phyloP scores from a whole-genome alignment of 2,888 invertebrate genomes.

The Teinopalpus imperialis region DNA sequence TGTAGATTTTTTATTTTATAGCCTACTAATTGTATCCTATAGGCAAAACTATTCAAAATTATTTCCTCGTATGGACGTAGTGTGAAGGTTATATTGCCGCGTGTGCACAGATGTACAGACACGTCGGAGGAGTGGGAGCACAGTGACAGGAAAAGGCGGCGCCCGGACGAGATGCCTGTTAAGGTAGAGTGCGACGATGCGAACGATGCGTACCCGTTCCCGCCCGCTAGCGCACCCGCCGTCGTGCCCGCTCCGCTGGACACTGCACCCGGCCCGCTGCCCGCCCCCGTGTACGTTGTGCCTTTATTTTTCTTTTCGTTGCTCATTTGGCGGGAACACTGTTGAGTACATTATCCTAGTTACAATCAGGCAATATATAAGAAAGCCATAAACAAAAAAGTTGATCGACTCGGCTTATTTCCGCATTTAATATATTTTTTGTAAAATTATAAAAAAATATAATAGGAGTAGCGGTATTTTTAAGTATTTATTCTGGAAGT shows the following conservation, averaged over 20 bases:
- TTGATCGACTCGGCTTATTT: no score
- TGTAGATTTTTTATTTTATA: no score
- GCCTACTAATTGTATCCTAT: background rate
- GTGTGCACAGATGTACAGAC: constrained; percentile 73
- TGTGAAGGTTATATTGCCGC: constrained; percentile 31
- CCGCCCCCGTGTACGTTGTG: constrained; percentile 36
- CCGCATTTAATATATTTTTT: no score
- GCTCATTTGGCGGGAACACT: no score
- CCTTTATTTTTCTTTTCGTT: background rate
- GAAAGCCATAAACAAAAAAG: no score
- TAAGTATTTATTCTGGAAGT: no score
- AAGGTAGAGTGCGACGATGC: constrained; percentile 88
- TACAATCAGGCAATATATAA: no score
- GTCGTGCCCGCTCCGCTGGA: constrained; percentile 57
- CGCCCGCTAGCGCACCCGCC: constrained; percentile 68
- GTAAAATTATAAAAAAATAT: no score
- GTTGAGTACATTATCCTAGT: no score
- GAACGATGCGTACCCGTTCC: constrained; percentile 86
- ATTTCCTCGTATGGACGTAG: background rate
- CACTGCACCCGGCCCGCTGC: constrained; percentile 41
- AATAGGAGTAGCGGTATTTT: no score
- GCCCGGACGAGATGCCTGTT: constrained; percentile 84
- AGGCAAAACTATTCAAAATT: constrained; percentile 9
- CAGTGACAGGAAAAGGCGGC: constrained; percentile 73
- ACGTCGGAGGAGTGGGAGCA: constrained; percentile 74